Evolutionary conservation across 2,113 vertebrate species (phyloP).

Genomic region (Halichoeres trimaculatus): DNA sequence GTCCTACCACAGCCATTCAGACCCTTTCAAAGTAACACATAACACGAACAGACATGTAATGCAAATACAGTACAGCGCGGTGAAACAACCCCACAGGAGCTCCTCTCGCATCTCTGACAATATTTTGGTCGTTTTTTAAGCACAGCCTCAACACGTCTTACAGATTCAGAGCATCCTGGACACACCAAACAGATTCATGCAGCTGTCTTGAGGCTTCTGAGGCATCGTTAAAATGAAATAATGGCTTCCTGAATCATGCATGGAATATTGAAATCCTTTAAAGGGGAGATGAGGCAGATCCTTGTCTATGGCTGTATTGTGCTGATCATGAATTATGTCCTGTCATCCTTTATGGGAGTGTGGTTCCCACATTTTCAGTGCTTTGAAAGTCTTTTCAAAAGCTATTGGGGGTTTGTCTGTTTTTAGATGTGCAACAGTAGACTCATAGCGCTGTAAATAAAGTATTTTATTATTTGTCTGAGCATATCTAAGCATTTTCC

Average conservation of each 20-base stretch:
- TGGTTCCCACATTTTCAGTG: constrained; percentile 43
- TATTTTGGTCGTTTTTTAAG: constrained; percentile 39
- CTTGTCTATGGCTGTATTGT: constrained; percentile 48
- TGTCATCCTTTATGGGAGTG: constrained; percentile 57
- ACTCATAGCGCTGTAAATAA: neutral
- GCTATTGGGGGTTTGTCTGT: constrained; percentile 26
- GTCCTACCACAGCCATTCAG: constrained; percentile 63
- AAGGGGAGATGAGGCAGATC: constrained; percentile 66
- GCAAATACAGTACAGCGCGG: constrained; percentile 24
- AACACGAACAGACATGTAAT: constrained; percentile 49
- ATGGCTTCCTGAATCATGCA: constrained; percentile 75
- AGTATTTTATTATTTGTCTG: neutral
- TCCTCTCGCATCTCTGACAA: constrained; percentile 25
- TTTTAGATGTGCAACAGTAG: constrained; percentile 29
- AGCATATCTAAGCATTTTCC: neutral
- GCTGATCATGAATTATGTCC: constrained; percentile 57
- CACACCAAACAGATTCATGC: constrained; percentile 48
- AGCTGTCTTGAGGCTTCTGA: constrained; percentile 50
- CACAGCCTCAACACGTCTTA: constrained; percentile 11
- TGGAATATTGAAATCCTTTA: constrained; percentile 65
- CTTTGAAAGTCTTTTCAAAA: constrained; percentile 36
- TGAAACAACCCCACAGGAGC: constrained; percentile 7
- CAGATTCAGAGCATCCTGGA: constrained; percentile 43
- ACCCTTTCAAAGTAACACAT: constrained; percentile 50
- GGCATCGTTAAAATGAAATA: constrained; percentile 71